Base-by-base conservation (phyloP, 1,140 invertebrate species). In the Panagrolaimus sp. region DNA sequence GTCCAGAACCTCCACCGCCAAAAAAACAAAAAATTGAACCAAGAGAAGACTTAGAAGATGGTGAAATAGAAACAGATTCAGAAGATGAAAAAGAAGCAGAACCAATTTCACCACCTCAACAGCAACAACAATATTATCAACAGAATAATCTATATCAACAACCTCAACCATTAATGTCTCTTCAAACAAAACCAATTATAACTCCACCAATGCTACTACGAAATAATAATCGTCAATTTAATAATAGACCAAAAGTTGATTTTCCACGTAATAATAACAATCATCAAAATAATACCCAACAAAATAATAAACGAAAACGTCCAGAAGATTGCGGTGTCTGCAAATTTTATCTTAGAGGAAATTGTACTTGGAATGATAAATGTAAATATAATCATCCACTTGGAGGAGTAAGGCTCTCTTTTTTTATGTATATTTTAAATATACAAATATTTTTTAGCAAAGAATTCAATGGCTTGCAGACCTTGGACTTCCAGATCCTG, bases 311-410 rank as follows among this genome's bases (percentile, higher is more conserved):
- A 14, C 47, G 57, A 9, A 42, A 20, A 38, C 66, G 25, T n/a
- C 66, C 27, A 42, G 31, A 61, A 23, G 38, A 61, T 57, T 48
- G 47, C 20, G 66, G 66, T 8, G 47, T 67, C 16, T 67, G 66
- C 66, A 67, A 67, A 46, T 67, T 67, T 44, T 67, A 67, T 31
- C n/a, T 67, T 2, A 48, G 66, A 4, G 66, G 53, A 16, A 67
- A 67, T 47, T 67, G 66, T 23, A 67, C 66, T 9, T 67, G 66
- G 66, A 47, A 20, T 31, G 48, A 27, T 62, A 51, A 38, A 13
- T 67, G 66, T 46, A 67, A 67, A 31, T 67, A 57, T 44, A 43
- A 38, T 31, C 66, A 67, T 44, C 66, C 66, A 61, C n/a, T 57
- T 4, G 66, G 51, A 2, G 27, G 27, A 23, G 51, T 38, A 38